A percentile compares a stretch with the other conserved stretches of the same genome.
These are phyloP conservation scores for Trichoplusia ni DNA, from an alignment of 1,140 invertebrate species.

Conservation along the genomic window DNA sequence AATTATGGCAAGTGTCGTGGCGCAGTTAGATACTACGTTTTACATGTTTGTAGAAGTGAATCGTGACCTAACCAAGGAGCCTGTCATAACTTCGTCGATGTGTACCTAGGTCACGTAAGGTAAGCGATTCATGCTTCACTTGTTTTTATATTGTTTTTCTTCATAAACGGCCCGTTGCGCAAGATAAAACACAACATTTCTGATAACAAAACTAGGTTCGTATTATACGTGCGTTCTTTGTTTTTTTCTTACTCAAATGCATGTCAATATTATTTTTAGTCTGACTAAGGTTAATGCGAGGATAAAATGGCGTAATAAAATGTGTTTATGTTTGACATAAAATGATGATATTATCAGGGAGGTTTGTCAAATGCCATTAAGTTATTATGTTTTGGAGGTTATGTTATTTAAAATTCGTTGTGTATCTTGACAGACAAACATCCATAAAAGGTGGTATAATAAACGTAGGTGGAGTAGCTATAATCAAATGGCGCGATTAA, in stretches of 20 bases:
- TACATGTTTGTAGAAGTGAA: conserved; percentile 30
- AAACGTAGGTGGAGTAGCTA: neutral
- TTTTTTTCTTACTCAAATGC: neutral
- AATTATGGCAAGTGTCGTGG: conserved; percentile 32
- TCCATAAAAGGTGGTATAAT: conserved; percentile 1
- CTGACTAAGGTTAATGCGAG: conserved; percentile 8
- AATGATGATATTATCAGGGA: conserved; percentile 4
- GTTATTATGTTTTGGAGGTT: neutral
- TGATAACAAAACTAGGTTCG: conserved; percentile 14
- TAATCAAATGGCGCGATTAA: conserved; percentile 24
- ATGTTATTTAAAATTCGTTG: neutral
- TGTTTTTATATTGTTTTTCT: conserved; percentile 8
- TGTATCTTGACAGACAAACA: neutral
- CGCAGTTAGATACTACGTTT: conserved; percentile 36
- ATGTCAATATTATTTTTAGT: neutral
- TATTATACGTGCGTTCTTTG: neutral
- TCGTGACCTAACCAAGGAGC: conserved; percentile 34
- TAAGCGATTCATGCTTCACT: conserved; percentile 43
- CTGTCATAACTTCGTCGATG: conserved; percentile 52
- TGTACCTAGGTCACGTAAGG: conserved; percentile 75
- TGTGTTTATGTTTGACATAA: neutral
- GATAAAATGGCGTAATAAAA: conserved; percentile 18
- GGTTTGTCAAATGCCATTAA: too few species aligned
- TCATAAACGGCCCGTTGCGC: neutral
- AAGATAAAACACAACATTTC: conserved; percentile 1